phyloP scores from a whole-genome alignment of 2,113 vertebrate genomes.

The Hirundichthys speculiger region DNA sequence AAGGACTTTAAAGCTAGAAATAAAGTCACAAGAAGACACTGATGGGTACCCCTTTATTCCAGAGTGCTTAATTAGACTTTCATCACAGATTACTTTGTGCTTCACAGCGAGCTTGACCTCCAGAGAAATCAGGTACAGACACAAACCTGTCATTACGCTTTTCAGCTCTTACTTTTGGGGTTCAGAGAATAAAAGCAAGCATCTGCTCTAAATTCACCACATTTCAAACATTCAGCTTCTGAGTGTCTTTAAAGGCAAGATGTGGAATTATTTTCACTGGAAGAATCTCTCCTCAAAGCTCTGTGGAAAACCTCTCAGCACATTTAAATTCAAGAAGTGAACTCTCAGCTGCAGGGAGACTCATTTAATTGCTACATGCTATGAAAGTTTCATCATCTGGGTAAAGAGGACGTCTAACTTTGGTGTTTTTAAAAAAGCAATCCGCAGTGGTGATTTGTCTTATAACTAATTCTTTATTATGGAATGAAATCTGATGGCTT shows the following conservation, averaged over 20 bases:
- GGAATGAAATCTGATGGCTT: constrained; percentile 30
- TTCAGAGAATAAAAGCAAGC: constrained; percentile 38
- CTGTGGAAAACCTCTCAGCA: constrained; percentile 36
- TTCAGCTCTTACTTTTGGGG: constrained; percentile 42
- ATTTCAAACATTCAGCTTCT: constrained; percentile 50
- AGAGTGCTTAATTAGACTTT: constrained; percentile 54
- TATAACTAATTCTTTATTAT: constrained; percentile 37
- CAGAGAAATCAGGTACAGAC: constrained; percentile 59
- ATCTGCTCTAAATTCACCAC: constrained; percentile 33
- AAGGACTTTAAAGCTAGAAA: not conserved
- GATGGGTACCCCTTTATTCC: constrained; percentile 42
- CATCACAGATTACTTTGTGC: constrained; percentile 34
- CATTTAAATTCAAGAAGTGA: constrained; percentile 60
- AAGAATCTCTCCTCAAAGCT: constrained; percentile 46
- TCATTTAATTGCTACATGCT: constrained; percentile 50
- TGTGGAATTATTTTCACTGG: constrained; percentile 30
- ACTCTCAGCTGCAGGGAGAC: constrained; percentile 40
- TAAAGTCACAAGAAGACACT: constrained; percentile 12
- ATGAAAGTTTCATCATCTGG: constrained; percentile 57
- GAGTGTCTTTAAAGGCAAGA: constrained; percentile 39
- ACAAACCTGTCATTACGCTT: constrained; percentile 58
- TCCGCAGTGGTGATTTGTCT: constrained; percentile 11
- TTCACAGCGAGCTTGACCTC: constrained; percentile 50
- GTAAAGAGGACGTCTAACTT: constrained; percentile 30
- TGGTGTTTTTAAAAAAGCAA: constrained; percentile 36